phyloP scores from a whole-genome alignment of 2,888 invertebrate genomes.

The Drymonia ruficornis region DNA sequence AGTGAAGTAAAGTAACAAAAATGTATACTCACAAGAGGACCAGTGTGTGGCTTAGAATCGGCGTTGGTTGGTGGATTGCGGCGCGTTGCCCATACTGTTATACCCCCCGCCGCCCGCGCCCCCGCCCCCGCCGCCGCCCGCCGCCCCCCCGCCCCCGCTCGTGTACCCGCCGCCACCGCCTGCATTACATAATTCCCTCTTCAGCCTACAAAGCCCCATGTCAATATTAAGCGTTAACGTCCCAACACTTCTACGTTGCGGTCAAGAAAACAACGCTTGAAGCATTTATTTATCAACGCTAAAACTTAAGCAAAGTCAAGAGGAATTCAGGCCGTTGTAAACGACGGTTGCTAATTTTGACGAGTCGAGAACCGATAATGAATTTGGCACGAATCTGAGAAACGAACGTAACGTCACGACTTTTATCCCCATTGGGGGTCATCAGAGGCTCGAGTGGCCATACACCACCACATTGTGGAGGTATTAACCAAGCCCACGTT shows the following conservation, averaged over 20 bases:
- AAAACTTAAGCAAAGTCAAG: no score
- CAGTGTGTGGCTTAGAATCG: slow-evolving; percentile 53
- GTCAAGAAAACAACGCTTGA: no score
- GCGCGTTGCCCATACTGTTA: slow-evolving; percentile 42
- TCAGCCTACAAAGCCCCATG: slow-evolving; percentile 7
- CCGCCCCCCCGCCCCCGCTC: slow-evolving; percentile 34
- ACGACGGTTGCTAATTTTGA: no score
- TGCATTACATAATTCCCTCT: slow-evolving; percentile 20
- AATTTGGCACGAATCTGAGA: no score
- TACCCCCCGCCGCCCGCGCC: slow-evolving; percentile 48
- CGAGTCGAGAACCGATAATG: no score
- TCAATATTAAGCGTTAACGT: slow-evolving; percentile 11
- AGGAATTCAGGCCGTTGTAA: no score
- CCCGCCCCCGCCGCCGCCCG: slow-evolving; percentile 33
- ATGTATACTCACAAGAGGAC: slow-evolving; percentile 67
- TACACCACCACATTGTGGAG: no score
- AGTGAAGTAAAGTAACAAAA: background rate
- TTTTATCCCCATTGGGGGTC: no score
- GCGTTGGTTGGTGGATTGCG: slow-evolving; percentile 52
- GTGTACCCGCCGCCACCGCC: slow-evolving; percentile 42
- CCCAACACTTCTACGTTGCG: slow-evolving; percentile 26
- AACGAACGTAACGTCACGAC: no score
- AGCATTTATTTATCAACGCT: no score
- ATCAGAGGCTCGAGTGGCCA: no score
- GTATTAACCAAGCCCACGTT: no score